A percentile compares a stretch with the other conserved stretches of the same genome.
Conservation (phyloP, 1,140 invertebrate genomes). For the Planococcus citri region DNA sequence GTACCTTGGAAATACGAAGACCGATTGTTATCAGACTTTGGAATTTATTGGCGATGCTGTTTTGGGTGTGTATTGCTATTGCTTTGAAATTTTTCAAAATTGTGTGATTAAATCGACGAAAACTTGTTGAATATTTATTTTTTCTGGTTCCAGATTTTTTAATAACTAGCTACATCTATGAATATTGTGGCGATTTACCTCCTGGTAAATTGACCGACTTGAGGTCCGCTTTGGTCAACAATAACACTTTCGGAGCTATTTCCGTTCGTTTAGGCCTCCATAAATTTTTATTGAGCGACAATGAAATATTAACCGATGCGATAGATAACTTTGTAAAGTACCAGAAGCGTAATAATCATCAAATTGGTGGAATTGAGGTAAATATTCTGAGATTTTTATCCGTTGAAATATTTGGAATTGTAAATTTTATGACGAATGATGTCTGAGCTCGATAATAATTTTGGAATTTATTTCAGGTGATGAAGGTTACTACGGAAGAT, state of each 20-base stretch:
- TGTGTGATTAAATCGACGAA: neutral
- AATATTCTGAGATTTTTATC: neutral
- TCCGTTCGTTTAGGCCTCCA: neutral
- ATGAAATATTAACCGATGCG: conserved; percentile 80
- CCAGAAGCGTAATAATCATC: conserved; percentile 85
- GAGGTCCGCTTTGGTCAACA: conserved; percentile 25
- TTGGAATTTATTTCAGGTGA: neutral
- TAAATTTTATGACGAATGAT: no score
- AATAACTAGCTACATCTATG: conserved; percentile 91
- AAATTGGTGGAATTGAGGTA: conserved; percentile 76
- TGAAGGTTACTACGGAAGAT: neutral
- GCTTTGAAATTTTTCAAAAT: neutral
- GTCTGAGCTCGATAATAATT: no score
- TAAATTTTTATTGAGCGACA: conserved; percentile 48
- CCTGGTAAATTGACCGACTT: conserved; percentile 94
- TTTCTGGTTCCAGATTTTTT: conserved; percentile 71
- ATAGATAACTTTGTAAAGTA: conserved; percentile 88
- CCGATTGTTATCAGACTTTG: conserved; percentile 91
- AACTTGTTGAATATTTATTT: neutral
- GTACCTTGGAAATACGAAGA: conserved; percentile 32
- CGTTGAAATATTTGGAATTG: no score
- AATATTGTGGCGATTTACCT: conserved; percentile 81
- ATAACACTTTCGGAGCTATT: neutral
- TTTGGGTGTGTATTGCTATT: conserved; percentile 48
- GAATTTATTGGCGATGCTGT: conserved; percentile 98